Conservation (phyloP, 2,113 vertebrate genomes). For the Crotalus helleri region DNA sequence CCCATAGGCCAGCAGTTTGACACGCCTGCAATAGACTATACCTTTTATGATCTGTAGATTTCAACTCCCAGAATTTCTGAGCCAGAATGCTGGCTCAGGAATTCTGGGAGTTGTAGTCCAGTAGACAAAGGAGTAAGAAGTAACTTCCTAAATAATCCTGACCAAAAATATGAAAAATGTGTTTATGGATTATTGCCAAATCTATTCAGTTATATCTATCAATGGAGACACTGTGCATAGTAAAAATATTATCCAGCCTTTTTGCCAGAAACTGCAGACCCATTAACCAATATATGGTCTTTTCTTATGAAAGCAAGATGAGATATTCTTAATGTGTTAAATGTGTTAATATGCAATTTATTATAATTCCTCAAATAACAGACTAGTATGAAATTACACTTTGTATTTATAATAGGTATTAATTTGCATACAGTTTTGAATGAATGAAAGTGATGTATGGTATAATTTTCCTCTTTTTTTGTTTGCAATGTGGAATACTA, state of each 20-base stretch:
- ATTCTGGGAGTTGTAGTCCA: not conserved
- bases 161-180: not conserved
- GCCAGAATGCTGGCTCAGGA: not conserved
- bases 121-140: not conserved
- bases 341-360: not conserved
- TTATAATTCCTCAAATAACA: constrained; percentile 8
- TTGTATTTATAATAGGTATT: not conserved
- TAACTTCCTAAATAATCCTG: not conserved
- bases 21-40: too few relatives aligned
- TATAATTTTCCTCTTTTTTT: not conserved
- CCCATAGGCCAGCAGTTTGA: too few relatives aligned
- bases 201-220: not conserved
- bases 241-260: not conserved
- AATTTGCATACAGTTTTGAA: not conserved
- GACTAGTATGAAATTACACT: constrained; percentile 4
- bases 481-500: constrained; percentile 11
- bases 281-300: not conserved
- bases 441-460: not conserved
- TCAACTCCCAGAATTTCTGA: not conserved
- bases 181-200: not conserved
- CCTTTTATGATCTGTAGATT: not conserved
- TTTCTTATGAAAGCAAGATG: not conserved
- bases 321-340: constrained; percentile 14
- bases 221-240: not conserved
- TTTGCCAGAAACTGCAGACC: not conserved